Conservation (phyloP, 2,888 invertebrate genomes). For the Vesta saturnalis region DNA sequence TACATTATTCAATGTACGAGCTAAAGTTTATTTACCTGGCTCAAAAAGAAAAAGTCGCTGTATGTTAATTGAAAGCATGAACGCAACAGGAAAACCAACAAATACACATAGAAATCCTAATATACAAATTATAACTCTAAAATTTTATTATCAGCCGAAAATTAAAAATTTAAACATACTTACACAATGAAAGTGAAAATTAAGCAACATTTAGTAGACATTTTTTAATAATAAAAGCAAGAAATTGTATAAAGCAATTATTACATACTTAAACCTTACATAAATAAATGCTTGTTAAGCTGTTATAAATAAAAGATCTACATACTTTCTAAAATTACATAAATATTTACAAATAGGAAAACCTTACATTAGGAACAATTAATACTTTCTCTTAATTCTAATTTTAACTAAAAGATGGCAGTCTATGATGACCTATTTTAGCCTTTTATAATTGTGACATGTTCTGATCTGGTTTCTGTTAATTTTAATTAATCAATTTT, state of each 20-base stretch:
- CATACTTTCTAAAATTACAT: neutral
- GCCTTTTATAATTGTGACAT: neutral
- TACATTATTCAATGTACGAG: neutral
- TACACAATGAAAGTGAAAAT: neutral
- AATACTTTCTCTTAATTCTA: neutral
- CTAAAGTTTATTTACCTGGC: neutral
- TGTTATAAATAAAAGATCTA: too few relatives aligned
- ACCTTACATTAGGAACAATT: neutral
- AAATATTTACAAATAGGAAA: neutral
- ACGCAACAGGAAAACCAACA: conserved; percentile 8
- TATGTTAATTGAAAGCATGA: conserved; percentile 12
- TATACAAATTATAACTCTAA: neutral
- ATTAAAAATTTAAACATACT: neutral
- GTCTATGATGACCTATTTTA: neutral
- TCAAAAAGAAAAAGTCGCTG: conserved; percentile 12
- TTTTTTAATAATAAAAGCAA: neutral
- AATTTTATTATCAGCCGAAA: neutral
- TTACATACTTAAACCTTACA: neutral
- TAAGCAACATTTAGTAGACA: neutral
- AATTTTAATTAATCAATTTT: neutral
- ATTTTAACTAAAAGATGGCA: neutral
- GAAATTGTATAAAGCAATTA: neutral
- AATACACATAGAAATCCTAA: conserved; percentile 1
- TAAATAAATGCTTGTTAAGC: neutral
- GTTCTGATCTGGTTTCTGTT: neutral